Percentiles rank a stretch among this genome's conserved stretches.
Conservation (phyloP, 2,797 vertebrate genomes). For the Sebastes matsubarae region DNA sequence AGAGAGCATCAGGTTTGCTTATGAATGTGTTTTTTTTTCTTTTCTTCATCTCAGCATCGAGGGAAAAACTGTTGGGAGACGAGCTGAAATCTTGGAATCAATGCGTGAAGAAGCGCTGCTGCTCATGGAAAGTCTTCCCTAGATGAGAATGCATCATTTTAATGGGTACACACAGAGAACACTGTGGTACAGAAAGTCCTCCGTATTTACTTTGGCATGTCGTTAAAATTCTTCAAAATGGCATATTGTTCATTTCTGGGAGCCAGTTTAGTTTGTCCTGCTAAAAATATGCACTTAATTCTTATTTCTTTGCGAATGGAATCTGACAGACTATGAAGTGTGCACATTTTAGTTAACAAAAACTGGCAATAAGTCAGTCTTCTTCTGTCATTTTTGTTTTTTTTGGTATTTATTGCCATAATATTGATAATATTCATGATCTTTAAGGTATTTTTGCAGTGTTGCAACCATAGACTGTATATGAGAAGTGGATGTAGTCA, state of each 20-base stretch:
- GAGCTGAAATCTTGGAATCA: constrained; percentile 2
- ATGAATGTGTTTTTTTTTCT: not conserved
- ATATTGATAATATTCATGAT: not conserved
- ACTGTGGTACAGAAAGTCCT: not conserved
- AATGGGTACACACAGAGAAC: not conserved
- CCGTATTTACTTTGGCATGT: not conserved
- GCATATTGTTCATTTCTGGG: not conserved
- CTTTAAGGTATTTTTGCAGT: not conserved
- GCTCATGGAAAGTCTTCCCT: not conserved
- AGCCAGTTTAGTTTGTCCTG: not conserved
- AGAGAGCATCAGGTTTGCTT: not conserved
- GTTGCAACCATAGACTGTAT: not conserved
- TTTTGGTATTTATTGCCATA: not conserved
- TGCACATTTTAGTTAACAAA: not conserved
- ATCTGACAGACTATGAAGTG: not conserved
- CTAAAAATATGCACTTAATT: not conserved
- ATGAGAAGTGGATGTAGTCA: no score
- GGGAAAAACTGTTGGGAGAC: not conserved
- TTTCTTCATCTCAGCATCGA: not conserved
- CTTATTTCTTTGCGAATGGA: not conserved
- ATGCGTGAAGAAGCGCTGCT: not conserved
- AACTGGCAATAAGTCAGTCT: not conserved
- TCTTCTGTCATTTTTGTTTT: no score
- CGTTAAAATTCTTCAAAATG: not conserved
- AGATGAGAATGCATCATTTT: constrained; percentile 10